Base-by-base conservation (phyloP, 1,140 invertebrate genomes). In the Drosophila nasuta region DNA sequence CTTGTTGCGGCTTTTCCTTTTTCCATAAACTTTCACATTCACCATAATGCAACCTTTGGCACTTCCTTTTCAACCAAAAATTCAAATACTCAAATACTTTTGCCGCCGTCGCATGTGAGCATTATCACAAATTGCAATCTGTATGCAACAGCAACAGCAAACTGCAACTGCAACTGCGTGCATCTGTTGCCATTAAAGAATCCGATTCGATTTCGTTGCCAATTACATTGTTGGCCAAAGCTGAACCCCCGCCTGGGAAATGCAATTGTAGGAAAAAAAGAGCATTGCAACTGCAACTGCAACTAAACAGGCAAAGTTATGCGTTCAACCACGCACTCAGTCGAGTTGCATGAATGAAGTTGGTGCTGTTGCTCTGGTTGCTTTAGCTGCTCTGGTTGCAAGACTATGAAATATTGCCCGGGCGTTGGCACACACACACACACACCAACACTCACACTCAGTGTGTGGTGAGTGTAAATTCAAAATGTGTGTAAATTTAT, bases 11-110 rank as follows among this genome's bases (percentile, higher is more conserved):
- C 73, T 57, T 83, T 62, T 69, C 59, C 74, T 82, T 77, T 70
- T 33, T 13, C 72, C 73, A 70, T 79, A 56, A 88, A 88, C 83
- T 88, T 88, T 88, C 83, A 89, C 85, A 83, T 87, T 87, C 63
- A 30, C 43, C 46, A 57, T 63, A 57, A 7, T 5, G 58, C 52
- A 87, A 87, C 82, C 82, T 87, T 87, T 87, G 80, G 63, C 82
- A 77, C 80, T 80, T 88, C 79, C 82, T 82, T 63, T 7, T 38
- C 46, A 15, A 43, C 62, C 38, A 46, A 38, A 25, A 30, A 51
- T 33, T 33, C 30, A 5, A 7, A 33, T 6, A 33, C 1, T 8
- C 35, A 8, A 38, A 38, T 38, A 38, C 7, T 38, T 25, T 25
- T 38, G 35, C 8, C 10, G 8, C 10, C 33, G 13, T 13, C 48